phyloP scores from a whole-genome alignment of 2,113 vertebrate genomes.

The Egretta garzetta region DNA sequence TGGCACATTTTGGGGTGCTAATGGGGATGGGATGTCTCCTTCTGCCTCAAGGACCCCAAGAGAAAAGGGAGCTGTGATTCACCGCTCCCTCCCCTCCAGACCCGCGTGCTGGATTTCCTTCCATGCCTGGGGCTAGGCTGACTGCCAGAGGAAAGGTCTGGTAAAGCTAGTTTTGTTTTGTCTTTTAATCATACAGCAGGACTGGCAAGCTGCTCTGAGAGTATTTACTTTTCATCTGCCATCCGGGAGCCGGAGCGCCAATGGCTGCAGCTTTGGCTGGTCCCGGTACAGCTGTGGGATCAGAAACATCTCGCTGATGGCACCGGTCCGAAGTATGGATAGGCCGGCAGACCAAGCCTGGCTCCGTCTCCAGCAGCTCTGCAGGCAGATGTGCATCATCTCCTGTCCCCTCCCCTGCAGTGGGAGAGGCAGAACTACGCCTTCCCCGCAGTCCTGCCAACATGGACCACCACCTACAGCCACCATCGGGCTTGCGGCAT shows the following conservation, averaged over 20 bases:
- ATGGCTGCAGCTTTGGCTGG: conserved; percentile 6
- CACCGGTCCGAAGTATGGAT: not conserved
- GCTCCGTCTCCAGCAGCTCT: not conserved
- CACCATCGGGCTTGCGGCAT: accelerated
- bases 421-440: not conserved
- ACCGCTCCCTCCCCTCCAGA: not conserved
- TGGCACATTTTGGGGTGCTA: not conserved
- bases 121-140: conserved; percentile 15
- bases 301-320: not conserved
- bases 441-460: accelerated
- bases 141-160: conserved; percentile 19
- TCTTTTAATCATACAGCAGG: conserved; percentile 32
- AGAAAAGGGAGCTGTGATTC: not conserved
- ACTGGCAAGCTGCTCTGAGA: conserved; percentile 8
- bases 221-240: conserved; percentile 38
- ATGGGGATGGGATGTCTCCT: not conserved
- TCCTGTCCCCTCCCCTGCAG: not conserved
- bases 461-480: not conserved
- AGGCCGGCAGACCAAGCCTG: not conserved
- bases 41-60: not conserved
- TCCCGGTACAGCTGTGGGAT: not conserved
- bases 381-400: not conserved
- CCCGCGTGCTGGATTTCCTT: conserved; percentile 14
- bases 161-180: conserved; percentile 10
- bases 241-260: not conserved